Percentiles rank a stretch among this genome's conserved stretches.
These are phyloP conservation scores for Cyclura pinguis DNA, from an alignment of 2,797 vertebrate species.

Conservation along the genomic window DNA sequence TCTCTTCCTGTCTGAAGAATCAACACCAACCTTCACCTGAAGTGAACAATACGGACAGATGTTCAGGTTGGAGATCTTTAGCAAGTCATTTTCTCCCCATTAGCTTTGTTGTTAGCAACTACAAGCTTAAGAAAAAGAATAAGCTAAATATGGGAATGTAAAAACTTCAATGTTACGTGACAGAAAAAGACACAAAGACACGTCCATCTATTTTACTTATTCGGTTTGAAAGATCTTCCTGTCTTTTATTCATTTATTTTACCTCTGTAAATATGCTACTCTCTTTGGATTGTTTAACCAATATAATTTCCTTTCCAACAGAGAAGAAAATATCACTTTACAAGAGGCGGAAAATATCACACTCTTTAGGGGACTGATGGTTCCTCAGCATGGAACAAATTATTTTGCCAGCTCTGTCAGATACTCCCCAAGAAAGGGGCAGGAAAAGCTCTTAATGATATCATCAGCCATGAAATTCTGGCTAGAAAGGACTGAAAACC, in stretches of 20 bases:
- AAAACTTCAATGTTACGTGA: not conserved
- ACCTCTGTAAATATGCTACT: not conserved
- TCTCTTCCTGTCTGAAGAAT: conserved; percentile 84
- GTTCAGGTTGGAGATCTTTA: conserved; percentile 42
- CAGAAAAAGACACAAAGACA: not conserved
- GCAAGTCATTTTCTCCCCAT: accelerated
- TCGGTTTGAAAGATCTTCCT: not conserved
- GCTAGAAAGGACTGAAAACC: not conserved
- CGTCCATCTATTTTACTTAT: not conserved
- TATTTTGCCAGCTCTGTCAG: not conserved
- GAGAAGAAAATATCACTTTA: not conserved
- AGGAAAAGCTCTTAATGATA: not conserved
- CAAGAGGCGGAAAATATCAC: not conserved
- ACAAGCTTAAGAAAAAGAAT: not conserved
- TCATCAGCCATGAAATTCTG: not conserved
- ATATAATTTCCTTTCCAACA: not conserved
- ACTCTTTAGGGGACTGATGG: not conserved
- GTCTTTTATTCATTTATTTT: conserved; percentile 12
- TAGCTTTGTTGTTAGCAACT: accelerated
- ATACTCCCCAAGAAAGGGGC: not conserved
- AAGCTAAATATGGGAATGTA: not conserved
- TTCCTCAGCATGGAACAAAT: not conserved
- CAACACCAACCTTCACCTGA: conserved; percentile 88
- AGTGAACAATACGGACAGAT: not conserved
- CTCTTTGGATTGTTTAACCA: not conserved